phyloP scores from a whole-genome alignment of 2,113 vertebrate species.

The Pseudorhombus dupliciocellatus region DNA sequence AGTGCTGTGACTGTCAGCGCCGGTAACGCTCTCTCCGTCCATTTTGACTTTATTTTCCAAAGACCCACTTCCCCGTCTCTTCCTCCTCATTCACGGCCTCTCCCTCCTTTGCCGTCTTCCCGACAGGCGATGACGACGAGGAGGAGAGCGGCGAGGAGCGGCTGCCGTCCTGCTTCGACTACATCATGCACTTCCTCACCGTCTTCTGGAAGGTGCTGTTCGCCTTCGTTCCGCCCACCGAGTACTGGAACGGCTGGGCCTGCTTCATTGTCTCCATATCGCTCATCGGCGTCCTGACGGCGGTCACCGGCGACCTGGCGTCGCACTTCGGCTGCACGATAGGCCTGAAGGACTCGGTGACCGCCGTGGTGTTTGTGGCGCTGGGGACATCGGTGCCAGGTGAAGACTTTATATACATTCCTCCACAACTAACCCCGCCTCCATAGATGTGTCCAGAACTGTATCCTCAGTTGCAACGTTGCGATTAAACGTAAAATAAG shows the following conservation, averaged over 20 bases:
- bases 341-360: slow-evolving; percentile 86
- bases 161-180: slow-evolving; percentile 87
- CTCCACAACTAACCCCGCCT: too few species aligned
- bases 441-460: too few species aligned
- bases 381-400: slow-evolving; percentile 86
- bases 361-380: slow-evolving; percentile 87
- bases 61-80: too few species aligned
- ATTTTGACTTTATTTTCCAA: neutral
- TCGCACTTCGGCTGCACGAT: slow-evolving; percentile 87
- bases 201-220: slow-evolving; percentile 90
- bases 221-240: slow-evolving; percentile 86
- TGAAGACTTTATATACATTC: slow-evolving; percentile 44
- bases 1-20: slow-evolving; percentile 86
- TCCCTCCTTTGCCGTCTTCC: neutral
- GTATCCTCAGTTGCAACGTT: too few species aligned
- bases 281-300: slow-evolving; percentile 84
- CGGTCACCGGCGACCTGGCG: slow-evolving; percentile 85
- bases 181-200: slow-evolving; percentile 90
- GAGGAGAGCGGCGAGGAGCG: slow-evolving; percentile 86
- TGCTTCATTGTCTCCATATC: slow-evolving; percentile 87
- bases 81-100: neutral
- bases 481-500: neutral
- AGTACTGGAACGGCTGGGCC: slow-evolving; percentile 89
- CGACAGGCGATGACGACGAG: slow-evolving; percentile 84
- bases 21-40: slow-evolving; percentile 68